These are phyloP conservation scores for Machaerirhynchus nigripectus DNA, from an alignment of 2,113 vertebrate species.

Conservation along the genomic window DNA sequence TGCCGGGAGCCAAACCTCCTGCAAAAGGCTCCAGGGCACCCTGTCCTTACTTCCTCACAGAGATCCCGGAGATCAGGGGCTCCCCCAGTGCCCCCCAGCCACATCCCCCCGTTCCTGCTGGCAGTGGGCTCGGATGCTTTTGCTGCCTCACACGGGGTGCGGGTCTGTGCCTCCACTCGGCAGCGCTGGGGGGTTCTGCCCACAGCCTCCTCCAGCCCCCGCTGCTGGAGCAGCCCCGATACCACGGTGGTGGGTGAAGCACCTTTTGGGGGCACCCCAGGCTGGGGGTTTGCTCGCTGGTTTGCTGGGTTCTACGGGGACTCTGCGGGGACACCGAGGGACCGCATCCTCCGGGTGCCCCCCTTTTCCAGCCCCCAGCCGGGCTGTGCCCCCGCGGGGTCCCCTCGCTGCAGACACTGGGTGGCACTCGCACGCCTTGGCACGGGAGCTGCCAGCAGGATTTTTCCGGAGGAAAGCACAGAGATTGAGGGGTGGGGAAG, in stretches of 20 bases:
- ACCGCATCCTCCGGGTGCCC: rapidly evolving
- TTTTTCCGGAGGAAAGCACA: background rate
- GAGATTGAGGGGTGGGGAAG: background rate
- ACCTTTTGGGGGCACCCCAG: background rate
- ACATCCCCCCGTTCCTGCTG: background rate
- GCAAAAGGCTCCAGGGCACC: background rate
- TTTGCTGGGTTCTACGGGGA: background rate
- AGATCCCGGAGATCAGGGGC: background rate
- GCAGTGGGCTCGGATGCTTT: background rate
- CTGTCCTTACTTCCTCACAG: rapidly evolving
- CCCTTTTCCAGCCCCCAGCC: background rate
- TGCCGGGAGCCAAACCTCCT: background rate
- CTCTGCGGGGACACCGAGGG: background rate
- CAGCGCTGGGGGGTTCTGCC: rapidly evolving
- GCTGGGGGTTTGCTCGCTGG: background rate
- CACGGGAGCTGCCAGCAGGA: background rate
- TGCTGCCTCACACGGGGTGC: rapidly evolving
- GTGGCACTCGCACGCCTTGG: slow-evolving; percentile 27
- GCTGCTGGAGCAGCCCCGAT: background rate
- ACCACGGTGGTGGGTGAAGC: background rate
- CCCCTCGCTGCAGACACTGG: background rate
- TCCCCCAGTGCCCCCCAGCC: background rate
- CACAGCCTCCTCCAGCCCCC: background rate
- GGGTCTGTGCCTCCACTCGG: background rate
- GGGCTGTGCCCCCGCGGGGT: background rate